Evolutionary conservation across 2,113 vertebrate genomes (phyloP).

Genomic region (Poeciliopsis retropinna): DNA sequence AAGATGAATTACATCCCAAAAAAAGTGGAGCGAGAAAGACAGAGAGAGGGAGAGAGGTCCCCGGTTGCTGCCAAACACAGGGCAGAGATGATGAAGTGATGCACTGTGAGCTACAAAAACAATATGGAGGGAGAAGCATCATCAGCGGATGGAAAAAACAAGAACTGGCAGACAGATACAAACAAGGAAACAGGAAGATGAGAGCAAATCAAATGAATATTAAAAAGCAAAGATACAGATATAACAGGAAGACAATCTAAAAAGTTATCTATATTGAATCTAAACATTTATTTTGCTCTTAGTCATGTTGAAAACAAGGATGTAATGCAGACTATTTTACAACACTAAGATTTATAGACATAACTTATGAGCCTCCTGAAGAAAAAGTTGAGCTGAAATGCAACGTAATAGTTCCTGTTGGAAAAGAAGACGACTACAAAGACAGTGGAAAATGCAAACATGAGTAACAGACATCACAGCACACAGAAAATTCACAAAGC

Average conservation of each 20-base stretch:
- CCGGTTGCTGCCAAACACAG: constrained; percentile 59
- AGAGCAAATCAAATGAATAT: constrained; percentile 36
- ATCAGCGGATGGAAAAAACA: constrained; percentile 32
- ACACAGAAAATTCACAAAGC: not conserved
- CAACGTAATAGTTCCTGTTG: not conserved
- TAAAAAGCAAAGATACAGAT: constrained; percentile 22
- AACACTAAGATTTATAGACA: not conserved
- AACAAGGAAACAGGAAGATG: constrained; percentile 5
- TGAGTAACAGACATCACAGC: not conserved
- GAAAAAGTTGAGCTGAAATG: not conserved
- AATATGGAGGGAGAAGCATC: constrained; percentile 30
- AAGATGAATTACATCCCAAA: constrained; percentile 52
- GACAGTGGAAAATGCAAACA: not conserved
- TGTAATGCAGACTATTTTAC: not conserved
- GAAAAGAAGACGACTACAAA: not conserved
- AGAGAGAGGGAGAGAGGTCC: constrained; percentile 23
- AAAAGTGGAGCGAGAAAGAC: constrained; percentile 31
- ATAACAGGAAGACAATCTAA: not conserved
- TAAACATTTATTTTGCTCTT: not conserved
- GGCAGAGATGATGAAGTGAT: constrained; percentile 63
- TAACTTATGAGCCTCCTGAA: not conserved
- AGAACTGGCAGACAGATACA: constrained; percentile 35
- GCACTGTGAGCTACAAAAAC: constrained; percentile 54
- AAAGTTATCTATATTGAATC: not conserved
- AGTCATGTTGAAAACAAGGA: not conserved